Base-by-base conservation (phyloP, 2,797 vertebrate genomes). In the Mormyrops boulengeri region DNA sequence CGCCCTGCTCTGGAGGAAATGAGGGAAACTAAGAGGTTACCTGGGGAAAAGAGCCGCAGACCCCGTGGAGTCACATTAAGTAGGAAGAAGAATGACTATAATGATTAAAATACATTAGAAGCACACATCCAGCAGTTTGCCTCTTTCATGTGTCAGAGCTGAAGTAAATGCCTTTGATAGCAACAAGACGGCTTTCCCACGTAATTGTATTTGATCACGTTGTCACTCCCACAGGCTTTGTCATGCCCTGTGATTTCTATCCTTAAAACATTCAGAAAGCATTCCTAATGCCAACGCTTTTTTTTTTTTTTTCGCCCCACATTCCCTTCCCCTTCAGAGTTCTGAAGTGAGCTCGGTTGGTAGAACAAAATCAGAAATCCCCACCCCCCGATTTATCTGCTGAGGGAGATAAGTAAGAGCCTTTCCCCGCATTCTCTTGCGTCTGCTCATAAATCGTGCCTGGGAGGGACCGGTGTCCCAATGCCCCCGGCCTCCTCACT, bases 131-230 rank as follows among this genome's bases (percentile, higher is more conserved):
- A 87, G 92, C 92, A 91, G 90, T 91, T 92, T 87, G 88, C 89
- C 90, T 92, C 91, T 93, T 94, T 94, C 91, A 93, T 90, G 60
- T 53, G 91, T 93, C 92, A 92, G 90, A 90, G 90, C 90, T 89
- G 89, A 89, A 90, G 93, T 91, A 92, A 89, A 91, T 90, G 90
- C 89, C 92, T 94, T 93, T 94, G 94, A 94, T 92, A 91, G 91
- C 91, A 95, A 94, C 94, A 93, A 94, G 93, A 92, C 93, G 92
- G 91, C 91, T 92, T 90, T 92, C 91, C 94, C 93, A 93, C 95
- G 93, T 95, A 94, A 95, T 96, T 95, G 94, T 93, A 93, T 93
- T 93, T 95, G 94, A 96, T 95, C 93, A 92, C 93, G 93, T 95
- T 94, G 94, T 94, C 93, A 94, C 94, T 95, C 94, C 93, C 93